Conservation (phyloP, 2,888 invertebrate species). For the Perdita meconis region DNA sequence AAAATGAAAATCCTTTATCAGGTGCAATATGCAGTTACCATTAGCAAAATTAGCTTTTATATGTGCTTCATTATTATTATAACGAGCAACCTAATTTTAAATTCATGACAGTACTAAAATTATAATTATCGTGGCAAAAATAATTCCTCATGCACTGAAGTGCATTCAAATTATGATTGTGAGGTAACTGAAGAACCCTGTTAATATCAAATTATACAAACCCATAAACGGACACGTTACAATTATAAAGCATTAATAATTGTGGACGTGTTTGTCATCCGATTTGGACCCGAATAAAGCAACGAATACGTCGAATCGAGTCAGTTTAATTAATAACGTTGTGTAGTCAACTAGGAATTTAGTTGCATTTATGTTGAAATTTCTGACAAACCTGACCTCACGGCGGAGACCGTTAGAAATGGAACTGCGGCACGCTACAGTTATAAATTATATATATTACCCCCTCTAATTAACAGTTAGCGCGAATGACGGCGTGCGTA, state of each 20-base stretch:
- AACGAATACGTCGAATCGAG: constrained; percentile 27
- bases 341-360: constrained; percentile 41
- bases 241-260: constrained; percentile 44
- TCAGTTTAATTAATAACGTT: constrained; percentile 50
- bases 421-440: not conserved
- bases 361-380: constrained; percentile 52
- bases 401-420: not conserved
- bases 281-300: constrained; percentile 10
- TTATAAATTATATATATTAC: constrained; percentile 32
- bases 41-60: too few species aligned
- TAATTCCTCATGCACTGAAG: not conserved
- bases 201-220: constrained; percentile 37
- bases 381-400: not conserved
- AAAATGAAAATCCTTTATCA: too few species aligned
- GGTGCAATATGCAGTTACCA: too few species aligned
- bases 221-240: constrained; percentile 12
- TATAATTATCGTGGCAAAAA: not conserved
- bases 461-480: constrained; percentile 49
- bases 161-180: not conserved
- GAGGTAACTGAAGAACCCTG: constrained; percentile 17
- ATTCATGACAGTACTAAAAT: not conserved
- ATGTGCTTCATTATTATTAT: too few species aligned
- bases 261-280: constrained; percentile 36
- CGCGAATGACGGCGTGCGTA: constrained; percentile 6
- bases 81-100: not conserved